phyloP scores from a whole-genome alignment of 1,140 invertebrate genomes.

The Zophobas atratus region DNA sequence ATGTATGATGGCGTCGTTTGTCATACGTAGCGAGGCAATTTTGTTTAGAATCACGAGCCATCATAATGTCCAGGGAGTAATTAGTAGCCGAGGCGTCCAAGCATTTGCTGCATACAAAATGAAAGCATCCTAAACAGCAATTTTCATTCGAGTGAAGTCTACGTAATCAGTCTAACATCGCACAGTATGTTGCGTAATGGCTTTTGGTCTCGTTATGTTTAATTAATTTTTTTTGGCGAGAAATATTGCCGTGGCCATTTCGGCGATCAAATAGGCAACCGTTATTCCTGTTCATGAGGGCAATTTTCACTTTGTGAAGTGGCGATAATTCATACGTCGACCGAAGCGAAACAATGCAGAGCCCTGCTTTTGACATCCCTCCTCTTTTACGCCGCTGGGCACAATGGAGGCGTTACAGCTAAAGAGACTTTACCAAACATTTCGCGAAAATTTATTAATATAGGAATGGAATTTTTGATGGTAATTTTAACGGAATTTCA shows the following conservation, averaged over 20 bases:
- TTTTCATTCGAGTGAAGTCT: conserved; percentile 30
- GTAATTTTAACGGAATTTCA: conserved; percentile 17
- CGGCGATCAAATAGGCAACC: conserved; percentile 26
- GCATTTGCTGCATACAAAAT: conserved; percentile 31
- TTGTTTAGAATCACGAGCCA: conserved; percentile 26
- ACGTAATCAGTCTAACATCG: conserved; percentile 30
- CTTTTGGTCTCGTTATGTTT: conserved; percentile 26
- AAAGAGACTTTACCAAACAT: conserved; percentile 38
- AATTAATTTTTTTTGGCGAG: conserved; percentile 12
- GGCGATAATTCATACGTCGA: conserved; percentile 43
- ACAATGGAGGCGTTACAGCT: conserved; percentile 46
- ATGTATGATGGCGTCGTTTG: conserved; percentile 2
- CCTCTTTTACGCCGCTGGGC: conserved; percentile 30
- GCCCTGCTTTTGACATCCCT: conserved; percentile 45
- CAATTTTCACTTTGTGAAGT: conserved; percentile 48
- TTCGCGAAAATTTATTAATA: conserved; percentile 37
- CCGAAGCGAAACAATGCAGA: conserved; percentile 44
- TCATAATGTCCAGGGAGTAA: conserved; percentile 33
- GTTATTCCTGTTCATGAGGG: conserved; percentile 30
- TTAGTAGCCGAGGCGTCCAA: conserved; percentile 28
- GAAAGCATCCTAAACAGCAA: conserved; percentile 16
- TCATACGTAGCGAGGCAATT: conserved; percentile 11
- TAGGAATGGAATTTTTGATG: conserved; percentile 40
- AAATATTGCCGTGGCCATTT: conserved; percentile 6
- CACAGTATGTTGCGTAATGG: conserved; percentile 8